These are phyloP conservation scores for Apotomis capreana DNA, from an alignment of 2,888 invertebrate genomes.

Conservation along the genomic window DNA sequence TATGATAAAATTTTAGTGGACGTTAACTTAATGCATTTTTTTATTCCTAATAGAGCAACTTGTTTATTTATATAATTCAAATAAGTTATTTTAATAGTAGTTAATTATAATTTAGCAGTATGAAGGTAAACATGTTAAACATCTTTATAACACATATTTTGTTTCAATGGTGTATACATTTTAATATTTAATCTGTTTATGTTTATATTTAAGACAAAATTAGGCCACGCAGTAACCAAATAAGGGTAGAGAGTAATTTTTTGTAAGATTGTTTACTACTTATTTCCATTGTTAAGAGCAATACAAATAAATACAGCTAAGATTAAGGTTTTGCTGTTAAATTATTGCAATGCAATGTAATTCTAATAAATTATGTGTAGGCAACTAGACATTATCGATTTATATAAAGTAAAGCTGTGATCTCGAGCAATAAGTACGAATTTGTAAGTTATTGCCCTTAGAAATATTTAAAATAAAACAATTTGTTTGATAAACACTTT, in stretches of 20 bases:
- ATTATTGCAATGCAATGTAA: not conserved
- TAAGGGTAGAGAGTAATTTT: not conserved
- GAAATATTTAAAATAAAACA: constrained; percentile 53
- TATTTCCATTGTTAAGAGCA: no score
- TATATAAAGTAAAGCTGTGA: constrained; percentile 61
- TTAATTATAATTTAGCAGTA: constrained; percentile 12
- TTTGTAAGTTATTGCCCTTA: constrained; percentile 76
- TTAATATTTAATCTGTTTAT: constrained; percentile 40
- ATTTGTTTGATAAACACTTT: constrained; percentile 46
- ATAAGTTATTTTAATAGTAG: constrained; percentile 26
- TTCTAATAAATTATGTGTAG: no score
- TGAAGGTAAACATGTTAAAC: constrained; percentile 29
- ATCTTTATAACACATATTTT: not conserved
- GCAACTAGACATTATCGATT: no score
- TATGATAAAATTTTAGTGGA: not conserved
- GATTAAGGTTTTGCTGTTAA: no score
- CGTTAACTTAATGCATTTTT: constrained; percentile 1
- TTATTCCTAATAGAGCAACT: constrained; percentile 1
- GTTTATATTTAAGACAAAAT: constrained; percentile 36
- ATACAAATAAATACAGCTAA: no score
- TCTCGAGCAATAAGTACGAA: constrained; percentile 78
- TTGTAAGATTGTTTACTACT: not conserved
- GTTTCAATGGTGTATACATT: constrained; percentile 32
- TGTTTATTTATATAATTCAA: constrained; percentile 35
- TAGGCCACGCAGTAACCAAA: not conserved